Base-by-base conservation (phyloP, 2,888 invertebrate genomes). In the Zonitis immaculata region DNA sequence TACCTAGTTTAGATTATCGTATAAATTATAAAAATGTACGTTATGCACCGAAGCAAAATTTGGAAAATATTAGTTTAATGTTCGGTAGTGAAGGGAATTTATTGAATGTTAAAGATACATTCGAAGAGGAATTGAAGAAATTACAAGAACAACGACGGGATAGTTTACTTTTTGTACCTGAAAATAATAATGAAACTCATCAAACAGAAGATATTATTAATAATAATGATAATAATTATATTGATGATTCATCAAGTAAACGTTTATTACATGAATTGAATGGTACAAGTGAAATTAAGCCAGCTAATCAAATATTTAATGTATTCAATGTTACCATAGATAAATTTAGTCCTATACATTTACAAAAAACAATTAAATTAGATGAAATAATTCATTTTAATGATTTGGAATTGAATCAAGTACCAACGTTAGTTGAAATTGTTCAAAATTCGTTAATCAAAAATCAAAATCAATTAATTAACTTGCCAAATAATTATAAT, bases 41-140 rank as follows among this genome's bases (percentile, higher is more conserved):
- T 48, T 75, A 74, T 59, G 64, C 66, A 28, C 63, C 66, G 56
- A 73, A 65, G 54, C 73, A 66, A 53, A 73, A 69, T 59, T 58
- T 74, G 39, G 75, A 75, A 53, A 71, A 64, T 59, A 60, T 63
- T 5, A 70, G 64, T 57, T 61, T 75, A 22, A 70, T 75, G 9
- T 80, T 78, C 49, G 81, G 81, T 22, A 82, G 82, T 64, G 82
- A 82, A 56, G 80, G 81, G 25, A 82, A 81, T 61, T 74, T 82
- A 27, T 74, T 78, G 44, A 79, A 75, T 58, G 74, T 80, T 39
- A 77, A 78, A 51, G 79, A 80, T 51, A 79, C 79, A 51, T 82
- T 83, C 59, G 78, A 81, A 63, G 77, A 80, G 53, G 79, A 80
- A 46, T 65, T 83, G 51, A 77, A 74, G 59, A 80, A 79, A 61